These are phyloP conservation scores for Chrysaora quinquecirrha DNA, from an alignment of 30 jellyfish, hydroid and myxozoan species.

Conservation along the genomic window DNA sequence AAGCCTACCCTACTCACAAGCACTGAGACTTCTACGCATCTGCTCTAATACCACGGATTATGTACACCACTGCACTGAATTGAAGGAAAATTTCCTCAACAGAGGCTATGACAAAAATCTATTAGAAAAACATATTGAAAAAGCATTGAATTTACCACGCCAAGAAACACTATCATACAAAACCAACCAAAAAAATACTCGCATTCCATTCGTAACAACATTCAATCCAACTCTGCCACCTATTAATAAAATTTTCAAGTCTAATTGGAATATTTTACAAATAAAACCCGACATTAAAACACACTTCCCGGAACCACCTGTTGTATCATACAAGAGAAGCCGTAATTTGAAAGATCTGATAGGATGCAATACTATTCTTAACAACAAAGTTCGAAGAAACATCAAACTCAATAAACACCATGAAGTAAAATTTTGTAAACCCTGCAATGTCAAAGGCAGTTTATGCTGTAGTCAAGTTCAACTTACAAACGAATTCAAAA, in stretches of 20 bases:
- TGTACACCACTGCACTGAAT: background rate
- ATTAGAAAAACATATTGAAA: conserved; percentile 7
- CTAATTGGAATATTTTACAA: conserved; percentile 1
- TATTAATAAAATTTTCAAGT: conserved; percentile 6
- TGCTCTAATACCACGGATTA: background rate
- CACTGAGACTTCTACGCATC: background rate
- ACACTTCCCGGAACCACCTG: conserved; percentile 6
- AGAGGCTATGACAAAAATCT: background rate
- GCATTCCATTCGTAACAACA: background rate
- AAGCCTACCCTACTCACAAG: background rate
- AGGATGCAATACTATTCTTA: background rate
- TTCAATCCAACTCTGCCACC: conserved; percentile 7
- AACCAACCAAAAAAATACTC: background rate
- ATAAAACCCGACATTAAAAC: conserved; percentile 10
- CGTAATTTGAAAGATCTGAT: conserved; percentile 11
- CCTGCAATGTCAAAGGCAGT: conserved; percentile 23
- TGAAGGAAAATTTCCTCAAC: background rate
- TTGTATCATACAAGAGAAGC: conserved; percentile 11
- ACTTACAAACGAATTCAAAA: background rate
- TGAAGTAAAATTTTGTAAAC: conserved; percentile 1
- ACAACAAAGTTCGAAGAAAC: background rate
- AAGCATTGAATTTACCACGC: conserved; percentile 3
- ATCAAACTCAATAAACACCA: conserved; percentile 8
- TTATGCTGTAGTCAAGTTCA: conserved; percentile 7
- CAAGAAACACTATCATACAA: background rate